Evolutionary conservation across 2,888 invertebrate species (phyloP), one percentile per base, ranked within the genome.

Genomic region (Lithophane socia): DNA sequence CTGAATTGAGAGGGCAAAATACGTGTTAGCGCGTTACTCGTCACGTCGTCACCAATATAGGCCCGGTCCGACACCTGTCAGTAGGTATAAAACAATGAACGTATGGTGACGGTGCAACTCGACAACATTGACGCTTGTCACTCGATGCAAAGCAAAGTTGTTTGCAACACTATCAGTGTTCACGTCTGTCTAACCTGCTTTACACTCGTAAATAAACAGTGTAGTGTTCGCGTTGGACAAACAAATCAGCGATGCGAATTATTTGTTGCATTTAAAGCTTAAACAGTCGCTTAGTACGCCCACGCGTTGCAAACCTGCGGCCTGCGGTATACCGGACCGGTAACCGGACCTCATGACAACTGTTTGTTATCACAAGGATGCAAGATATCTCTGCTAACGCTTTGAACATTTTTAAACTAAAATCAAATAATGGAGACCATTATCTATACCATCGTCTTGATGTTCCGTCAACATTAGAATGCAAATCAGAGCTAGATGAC

Each of bases 401-500:
- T 54, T 24, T 47, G 9, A 63, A 29, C 29, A 58, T 58, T 21
- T 49, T 21, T 4, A 29, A 29, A 58, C 18, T 9, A 37, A 37
- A 61, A 3, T 29, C 29, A 60, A 16, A 29, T 18, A 58, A n/a
- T 12, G 56, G 18, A 54, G 12, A 37, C 16, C 18, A 49, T n/a
- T 63, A 44, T 29, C 10, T 52, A 60, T 44, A 54, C 13, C 54
- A 58, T 63, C 13, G 18, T 56, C 42, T 64, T 37, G 12, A 65
- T 37, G 37, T 56, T 81, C 44, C 21, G 21, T 77, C 37, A 64
- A 63, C 42, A 68, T 64, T 77, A 54, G 60, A 61, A 77, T 83
- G 60, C 60, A 86, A 78, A 77, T 68, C 61, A 58, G 56, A 42
- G 63, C 68, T 65, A 68, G 71, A 78, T 65, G 42, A n/a, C 86